These are phyloP conservation scores for Sminthurinus aureus DNA, from an alignment of 2,888 invertebrate species.

Conservation along the genomic window DNA sequence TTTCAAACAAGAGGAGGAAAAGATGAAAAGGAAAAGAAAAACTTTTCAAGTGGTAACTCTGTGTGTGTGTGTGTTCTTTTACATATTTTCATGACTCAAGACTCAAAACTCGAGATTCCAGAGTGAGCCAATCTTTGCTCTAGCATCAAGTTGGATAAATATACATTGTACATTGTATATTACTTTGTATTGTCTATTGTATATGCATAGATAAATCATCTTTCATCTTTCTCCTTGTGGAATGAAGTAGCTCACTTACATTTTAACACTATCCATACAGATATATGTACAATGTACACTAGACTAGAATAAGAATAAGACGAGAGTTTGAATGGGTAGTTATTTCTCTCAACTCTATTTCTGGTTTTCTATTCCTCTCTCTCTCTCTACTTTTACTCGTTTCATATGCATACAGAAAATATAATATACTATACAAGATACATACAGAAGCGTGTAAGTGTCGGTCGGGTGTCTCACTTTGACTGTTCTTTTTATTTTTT, in stretches of 20 bases:
- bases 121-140: neutral
- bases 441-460: neutral
- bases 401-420: neutral
- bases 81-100: neutral
- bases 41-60: neutral
- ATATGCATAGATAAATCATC: too few species aligned
- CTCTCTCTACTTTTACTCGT: neutral
- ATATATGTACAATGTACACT: too few species aligned
- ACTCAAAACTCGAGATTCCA: neutral
- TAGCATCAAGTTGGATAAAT: too few species aligned
- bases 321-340: too few species aligned
- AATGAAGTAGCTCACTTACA: too few species aligned
- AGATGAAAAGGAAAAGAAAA: neutral
- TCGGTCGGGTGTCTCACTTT: neutral
- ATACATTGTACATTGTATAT: too few species aligned
- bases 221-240: too few species aligned
- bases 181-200: too few species aligned
- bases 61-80: neutral
- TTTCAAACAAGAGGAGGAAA: neutral
- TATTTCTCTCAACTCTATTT: too few species aligned
- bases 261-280: too few species aligned
- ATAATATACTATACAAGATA: neutral
- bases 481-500: conserved; percentile 7
- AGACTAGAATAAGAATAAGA: too few species aligned
- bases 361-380: neutral